A percentile compares a stretch with the other conserved stretches of the same genome.
These are phyloP conservation scores for Zeugodacus cucurbitae DNA, from an alignment of 1,140 invertebrate species.

Conservation along the genomic window DNA sequence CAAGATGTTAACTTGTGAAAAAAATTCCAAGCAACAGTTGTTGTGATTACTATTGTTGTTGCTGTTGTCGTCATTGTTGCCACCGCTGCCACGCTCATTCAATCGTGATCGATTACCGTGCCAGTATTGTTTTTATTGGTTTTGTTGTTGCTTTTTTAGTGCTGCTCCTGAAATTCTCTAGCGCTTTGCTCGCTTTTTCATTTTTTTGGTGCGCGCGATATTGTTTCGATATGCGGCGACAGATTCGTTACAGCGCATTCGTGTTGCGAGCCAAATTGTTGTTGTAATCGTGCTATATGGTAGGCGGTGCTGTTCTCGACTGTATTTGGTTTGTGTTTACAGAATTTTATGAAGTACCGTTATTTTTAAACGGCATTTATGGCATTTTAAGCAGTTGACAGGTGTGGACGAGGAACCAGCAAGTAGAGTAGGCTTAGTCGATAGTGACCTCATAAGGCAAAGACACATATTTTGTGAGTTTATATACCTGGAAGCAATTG, in stretches of 20 bases:
- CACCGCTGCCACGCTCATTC: neutral
- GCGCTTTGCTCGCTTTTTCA: neutral
- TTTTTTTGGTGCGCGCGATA: neutral
- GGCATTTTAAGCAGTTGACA: neutral
- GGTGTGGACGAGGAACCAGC: too few species aligned
- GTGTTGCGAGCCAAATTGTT: neutral
- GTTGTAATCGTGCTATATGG: neutral
- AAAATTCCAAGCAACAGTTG: neutral
- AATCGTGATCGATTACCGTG: slow-evolving; percentile 34
- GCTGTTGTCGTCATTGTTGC: neutral
- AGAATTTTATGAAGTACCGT: neutral
- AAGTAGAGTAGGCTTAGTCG: too few species aligned
- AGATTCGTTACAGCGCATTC: slow-evolving; percentile 60
- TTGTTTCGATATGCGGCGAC: slow-evolving; percentile 53
- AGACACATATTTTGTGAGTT: too few species aligned
- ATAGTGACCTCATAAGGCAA: too few species aligned
- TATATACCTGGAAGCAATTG: too few species aligned
- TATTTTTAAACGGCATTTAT: neutral
- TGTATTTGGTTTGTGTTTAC: neutral
- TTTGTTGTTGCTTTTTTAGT: neutral
- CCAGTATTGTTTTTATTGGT: neutral
- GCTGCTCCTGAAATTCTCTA: slow-evolving; percentile 4
- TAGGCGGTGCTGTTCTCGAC: neutral
- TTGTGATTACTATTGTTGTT: neutral
- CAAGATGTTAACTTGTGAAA: slow-evolving; percentile 27